Conservation (phyloP, 2,797 vertebrate species). For the Gambelia wislizenii region DNA sequence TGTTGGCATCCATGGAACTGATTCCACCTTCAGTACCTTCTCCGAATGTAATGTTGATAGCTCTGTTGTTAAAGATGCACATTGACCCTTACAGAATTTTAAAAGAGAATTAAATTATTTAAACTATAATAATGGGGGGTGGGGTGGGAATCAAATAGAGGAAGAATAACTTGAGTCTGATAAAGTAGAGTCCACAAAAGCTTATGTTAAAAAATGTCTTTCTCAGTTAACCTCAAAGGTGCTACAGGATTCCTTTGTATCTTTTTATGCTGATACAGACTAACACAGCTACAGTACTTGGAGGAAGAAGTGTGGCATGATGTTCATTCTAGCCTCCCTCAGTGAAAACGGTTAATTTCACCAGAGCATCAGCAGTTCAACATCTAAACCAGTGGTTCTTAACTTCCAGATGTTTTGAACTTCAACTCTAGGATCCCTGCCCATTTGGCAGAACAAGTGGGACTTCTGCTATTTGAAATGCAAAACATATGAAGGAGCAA, state of each 20-base stretch:
- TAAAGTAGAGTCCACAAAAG: no score
- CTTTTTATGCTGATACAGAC: no score
- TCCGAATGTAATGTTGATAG: not conserved
- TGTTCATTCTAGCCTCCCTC: not conserved
- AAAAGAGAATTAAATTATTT: slow-evolving; percentile 31
- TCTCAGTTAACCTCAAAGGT: no score
- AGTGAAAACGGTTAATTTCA: not conserved
- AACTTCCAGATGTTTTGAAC: no score
- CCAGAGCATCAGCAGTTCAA: not conserved
- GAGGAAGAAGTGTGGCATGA: not conserved
- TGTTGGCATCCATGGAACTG: not conserved
- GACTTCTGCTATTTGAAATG: no score
- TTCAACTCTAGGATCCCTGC: no score
- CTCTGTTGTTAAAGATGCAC: not conserved
- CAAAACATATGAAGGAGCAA: no score
- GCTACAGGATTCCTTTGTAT: no score
- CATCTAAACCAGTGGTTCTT: no score
- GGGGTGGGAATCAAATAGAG: not conserved
- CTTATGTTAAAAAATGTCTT: no score
- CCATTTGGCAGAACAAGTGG: no score
- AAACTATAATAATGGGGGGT: not conserved
- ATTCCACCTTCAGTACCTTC: slow-evolving; percentile 37
- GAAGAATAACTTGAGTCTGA: not conserved
- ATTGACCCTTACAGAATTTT: slow-evolving; percentile 7
- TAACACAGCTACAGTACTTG: not conserved